These are phyloP conservation scores for Sarcophaga peregrina DNA, from an alignment of 1,140 invertebrate genomes.

Conservation along the genomic window DNA sequence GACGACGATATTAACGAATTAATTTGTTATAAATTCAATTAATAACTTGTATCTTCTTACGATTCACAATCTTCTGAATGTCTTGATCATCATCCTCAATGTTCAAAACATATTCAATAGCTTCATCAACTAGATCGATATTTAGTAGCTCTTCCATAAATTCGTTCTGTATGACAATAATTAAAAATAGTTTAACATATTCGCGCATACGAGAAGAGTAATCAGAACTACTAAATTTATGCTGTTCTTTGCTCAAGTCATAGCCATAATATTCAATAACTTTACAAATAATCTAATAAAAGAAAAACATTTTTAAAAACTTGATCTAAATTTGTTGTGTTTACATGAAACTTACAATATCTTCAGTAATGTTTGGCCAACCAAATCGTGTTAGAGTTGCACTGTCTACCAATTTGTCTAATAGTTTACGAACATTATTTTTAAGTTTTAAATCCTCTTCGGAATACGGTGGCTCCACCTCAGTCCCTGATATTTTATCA, in stretches of 20 bases:
- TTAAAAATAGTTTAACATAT: conserved; percentile 80
- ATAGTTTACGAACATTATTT: conserved; percentile 66
- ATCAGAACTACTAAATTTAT: conserved; percentile 70
- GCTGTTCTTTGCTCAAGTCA: conserved; percentile 68
- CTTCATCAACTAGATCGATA: conserved; percentile 82
- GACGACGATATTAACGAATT: too few species aligned
- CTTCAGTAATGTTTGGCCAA: conserved; percentile 77
- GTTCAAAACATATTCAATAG: conserved; percentile 77
- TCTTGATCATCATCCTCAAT: conserved; percentile 66
- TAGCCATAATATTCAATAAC: conserved; percentile 79
- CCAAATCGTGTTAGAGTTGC: conserved; percentile 75
- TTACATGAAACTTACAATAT: too few species aligned
- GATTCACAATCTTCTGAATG: too few species aligned
- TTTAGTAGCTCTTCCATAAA: conserved; percentile 79
- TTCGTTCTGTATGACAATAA: conserved; percentile 80
- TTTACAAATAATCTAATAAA: conserved; percentile 69
- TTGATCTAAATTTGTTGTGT: too few species aligned
- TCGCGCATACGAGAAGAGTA: conserved; percentile 77
- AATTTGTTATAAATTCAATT: too few species aligned
- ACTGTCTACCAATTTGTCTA: conserved; percentile 79
- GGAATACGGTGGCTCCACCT: conserved; percentile 56
- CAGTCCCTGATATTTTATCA: conserved; percentile 65
- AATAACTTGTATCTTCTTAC: too few species aligned
- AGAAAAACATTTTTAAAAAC: conserved; percentile 50
- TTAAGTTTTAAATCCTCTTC: conserved; percentile 61